Percentiles rank a stretch among this genome's conserved stretches.
Evolutionary conservation across 2,113 vertebrate species (phyloP).

Genomic region (Urocitellus parryii): DNA sequence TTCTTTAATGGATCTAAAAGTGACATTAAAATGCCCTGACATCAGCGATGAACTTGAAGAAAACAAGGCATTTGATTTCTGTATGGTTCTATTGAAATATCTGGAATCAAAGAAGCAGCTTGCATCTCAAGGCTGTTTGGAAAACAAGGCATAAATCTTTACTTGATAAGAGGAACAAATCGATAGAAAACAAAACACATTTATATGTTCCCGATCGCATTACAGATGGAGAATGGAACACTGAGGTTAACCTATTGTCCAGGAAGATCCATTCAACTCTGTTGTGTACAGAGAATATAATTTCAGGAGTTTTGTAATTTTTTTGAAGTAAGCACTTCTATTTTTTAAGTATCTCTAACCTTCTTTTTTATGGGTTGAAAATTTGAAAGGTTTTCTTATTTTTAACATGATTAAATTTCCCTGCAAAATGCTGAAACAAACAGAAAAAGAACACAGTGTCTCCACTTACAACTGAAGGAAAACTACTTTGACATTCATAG

Average conservation of each 20-base stretch:
- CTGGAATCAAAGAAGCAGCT: constrained; percentile 50
- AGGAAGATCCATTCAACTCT: constrained; percentile 52
- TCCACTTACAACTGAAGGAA: constrained; percentile 72
- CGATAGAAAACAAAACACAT: constrained; percentile 71
- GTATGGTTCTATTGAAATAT: constrained; percentile 57
- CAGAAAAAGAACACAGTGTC: constrained; percentile 49
- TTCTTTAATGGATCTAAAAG: constrained; percentile 61
- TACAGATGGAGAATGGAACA: constrained; percentile 22
- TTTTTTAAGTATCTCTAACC: constrained; percentile 76
- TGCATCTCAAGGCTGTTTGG: constrained; percentile 62
- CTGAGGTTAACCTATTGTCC: constrained; percentile 40
- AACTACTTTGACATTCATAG: constrained; percentile 73
- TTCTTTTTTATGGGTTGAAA: constrained; percentile 64
- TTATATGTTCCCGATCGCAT: constrained; percentile 33
- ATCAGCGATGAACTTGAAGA: constrained; percentile 54
- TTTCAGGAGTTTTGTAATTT: constrained; percentile 67
- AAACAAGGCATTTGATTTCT: constrained; percentile 25
- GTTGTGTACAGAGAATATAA: background rate
- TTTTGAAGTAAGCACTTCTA: constrained; percentile 57
- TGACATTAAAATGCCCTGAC: constrained; percentile 40
- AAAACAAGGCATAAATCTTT: constrained; percentile 61
- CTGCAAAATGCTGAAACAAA: constrained; percentile 69
- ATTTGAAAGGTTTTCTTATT: constrained; percentile 72
- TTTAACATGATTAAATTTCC: constrained; percentile 62
- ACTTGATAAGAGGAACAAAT: constrained; percentile 68